Evolutionary conservation across 2,797 vertebrate genomes (phyloP), one percentile per base, ranked within the genome.

Genomic region (Linurgus olivaceus): DNA sequence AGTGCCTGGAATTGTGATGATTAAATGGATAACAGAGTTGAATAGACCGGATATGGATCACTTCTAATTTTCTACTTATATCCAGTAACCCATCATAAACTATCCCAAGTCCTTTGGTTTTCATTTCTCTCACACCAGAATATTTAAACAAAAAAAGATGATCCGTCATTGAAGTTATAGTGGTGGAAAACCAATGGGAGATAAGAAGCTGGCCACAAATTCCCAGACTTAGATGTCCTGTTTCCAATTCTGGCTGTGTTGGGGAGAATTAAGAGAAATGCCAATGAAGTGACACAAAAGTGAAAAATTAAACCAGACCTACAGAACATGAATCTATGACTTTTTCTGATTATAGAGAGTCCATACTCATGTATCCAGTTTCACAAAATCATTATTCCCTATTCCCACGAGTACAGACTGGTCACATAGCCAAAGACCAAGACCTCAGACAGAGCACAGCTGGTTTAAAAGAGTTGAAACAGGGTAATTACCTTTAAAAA

Each of bases 131-230:
- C 89, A 47, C 95, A 94, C 86, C 70, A 95, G 87, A 59, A 50
- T 70, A 72, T 78, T 95, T 94, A 96, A 96, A 95, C 93, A 94
- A 81, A 93, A 94, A 90, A 90, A 88, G 91, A 94, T 84, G 93
- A 93, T 90, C 77, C 4, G 4, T 81, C 82, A 93, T 17, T 90
- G 85, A 88, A 90, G 89, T 88, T 88, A 20, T 0, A 94, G 37
- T 20, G 75, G 62, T 91, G 88, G 50, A 88, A 96, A 95, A 76
- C 82, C 91, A 94, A 76, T 3, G 24, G 51, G 75, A 96, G 93
- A 96, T 94, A 94, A 90, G 94, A 67, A 86, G 62, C 79, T 52
- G 77, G 82, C 88, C 71, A 95, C 90, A 88, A 52, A 91, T 91
- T 93, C 94, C 88, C 93, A 90, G 91, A 86, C 76, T 88, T 72